Evolutionary conservation across 1,140 invertebrate species (phyloP), one percentile per base, ranked within the genome.

Genomic region (Euwallacea fornicatus): DNA sequence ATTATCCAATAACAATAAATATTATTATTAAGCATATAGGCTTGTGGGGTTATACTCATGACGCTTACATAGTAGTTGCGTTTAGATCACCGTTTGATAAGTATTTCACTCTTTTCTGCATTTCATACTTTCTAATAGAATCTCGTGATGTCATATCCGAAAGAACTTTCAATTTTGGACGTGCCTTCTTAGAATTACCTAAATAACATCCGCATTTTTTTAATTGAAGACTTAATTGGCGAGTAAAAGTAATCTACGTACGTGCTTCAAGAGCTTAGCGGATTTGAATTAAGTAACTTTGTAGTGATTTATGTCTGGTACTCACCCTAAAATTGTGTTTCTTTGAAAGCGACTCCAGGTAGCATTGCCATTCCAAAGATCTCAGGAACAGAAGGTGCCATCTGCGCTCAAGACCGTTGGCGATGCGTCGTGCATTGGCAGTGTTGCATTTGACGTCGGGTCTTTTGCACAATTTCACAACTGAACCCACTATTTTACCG

Each of bases 371-470:
- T 86, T 97, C 95, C 76, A 96, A 86, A 16, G 92, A 91, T 72
- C 91, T 86, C 76, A 97, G 83, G 85, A 93, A 96, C 67, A 96
- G 85, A 71, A 91, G 86, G 81, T 96, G 93, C 92, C 93, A 96
- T 76, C 93, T 90, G 55, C 90, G 85, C 82, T 96, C 91, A 55
- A 96, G 83, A 42, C 88, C 89, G 64, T 79, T 81, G 60, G 82
- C 82, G 50, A 83, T 80, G 72, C 83, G 77, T 46, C 84, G 71
- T 60, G 83, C 80, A 76, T 82, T 78, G 75, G 72, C 68, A 7
- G 71, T 76, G 71, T 77, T 78, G 67, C 76, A 75, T 66, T 76
- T 77, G n/a, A 74, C 77, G 66, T 79, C 77, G 7, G 74, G 71
- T 44, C 74, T 74, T 42, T 78, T 78, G 82, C 89, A 91, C 73